Base-by-base conservation (phyloP, 2,797 vertebrate genomes). In the Chrosomus eos region DNA sequence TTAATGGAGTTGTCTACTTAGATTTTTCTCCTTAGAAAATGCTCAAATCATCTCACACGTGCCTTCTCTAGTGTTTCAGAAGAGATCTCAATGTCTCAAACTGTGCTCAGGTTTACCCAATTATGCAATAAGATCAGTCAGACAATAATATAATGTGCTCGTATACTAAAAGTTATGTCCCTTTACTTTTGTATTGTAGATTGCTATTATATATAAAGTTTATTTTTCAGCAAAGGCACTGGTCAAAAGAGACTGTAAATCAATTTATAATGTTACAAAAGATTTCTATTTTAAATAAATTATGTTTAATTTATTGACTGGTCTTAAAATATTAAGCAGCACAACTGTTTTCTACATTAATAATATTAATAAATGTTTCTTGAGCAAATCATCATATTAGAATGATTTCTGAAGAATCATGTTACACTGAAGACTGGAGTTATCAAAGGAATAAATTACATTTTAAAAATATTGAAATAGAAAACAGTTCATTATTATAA, bases 1-100 rank as follows among this genome's bases (percentile, higher is more conserved):
- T 21, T n/a, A 60, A 16, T 60, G 33, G 38, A 76, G 51, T n/a
- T 5, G 73, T n/a, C 51, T n/a, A 33, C 7, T 58, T n/a, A 0
- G 13, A 38, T 38, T 76, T 88, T 81, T 67, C 45, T 48, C 80
- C 67, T 71, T 14, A 72, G 71, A 73, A 48, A 26, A 43, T 3
- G 1, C 38, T 43, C 7, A 28, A 10, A 2, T 26, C 8, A 28
- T 74, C 10, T 33, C 19, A 11, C 18, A 33, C 1, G 11, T 21
- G 28, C 3, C 26, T 62, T 6, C 45, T 73, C 26, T 13, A 36
- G 72, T 26, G 74, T 18, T 58, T 60, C 23, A 67, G 66, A 36
- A 36, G 31, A 21, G 18, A 67, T 36, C 16, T 67, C 31, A 18
- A 33, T 4, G 14, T 67, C 31, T 31, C 16, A 28, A 31, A 9